Conservation (phyloP, 2,797 vertebrate genomes). For the Poecile montanus region DNA sequence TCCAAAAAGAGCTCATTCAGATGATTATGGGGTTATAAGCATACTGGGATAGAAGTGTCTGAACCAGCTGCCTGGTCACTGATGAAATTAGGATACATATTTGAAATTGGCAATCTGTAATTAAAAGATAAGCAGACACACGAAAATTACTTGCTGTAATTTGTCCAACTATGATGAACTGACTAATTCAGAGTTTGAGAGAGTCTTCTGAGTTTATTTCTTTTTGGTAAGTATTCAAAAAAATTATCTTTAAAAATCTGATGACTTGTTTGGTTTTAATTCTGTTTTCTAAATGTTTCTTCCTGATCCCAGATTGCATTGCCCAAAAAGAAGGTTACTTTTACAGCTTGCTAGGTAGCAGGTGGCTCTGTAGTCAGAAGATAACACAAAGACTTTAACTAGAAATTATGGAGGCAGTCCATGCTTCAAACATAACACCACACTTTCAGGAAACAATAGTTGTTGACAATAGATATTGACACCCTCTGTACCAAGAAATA, state of each 20-base stretch:
- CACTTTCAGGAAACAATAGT: neutral
- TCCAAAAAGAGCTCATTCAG: neutral
- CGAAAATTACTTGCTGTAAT: neutral
- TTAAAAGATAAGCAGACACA: neutral
- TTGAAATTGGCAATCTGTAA: neutral
- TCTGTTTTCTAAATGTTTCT: neutral
- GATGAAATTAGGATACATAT: neutral
- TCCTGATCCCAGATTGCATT: neutral
- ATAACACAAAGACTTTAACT: slow-evolving; percentile 14
- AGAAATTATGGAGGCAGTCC: neutral
- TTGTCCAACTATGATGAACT: neutral
- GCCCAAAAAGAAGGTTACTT: slow-evolving; percentile 9
- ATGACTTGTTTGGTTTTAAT: slow-evolving; percentile 22
- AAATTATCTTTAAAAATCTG: slow-evolving; percentile 4
- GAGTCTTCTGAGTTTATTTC: neutral
- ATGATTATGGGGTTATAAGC: neutral
- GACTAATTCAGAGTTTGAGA: neutral
- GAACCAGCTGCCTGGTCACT: neutral
- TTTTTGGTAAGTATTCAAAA: neutral
- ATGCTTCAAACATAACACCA: neutral
- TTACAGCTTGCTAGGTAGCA: neutral
- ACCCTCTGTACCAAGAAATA: neutral
- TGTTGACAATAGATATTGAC: neutral
- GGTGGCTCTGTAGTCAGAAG: neutral
- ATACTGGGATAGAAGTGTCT: neutral